A percentile compares a stretch with the other conserved stretches of the same genome.
These are phyloP conservation scores for Mormyrus hasselquistii DNA, from an alignment of 2,797 vertebrate genomes.

Conservation along the genomic window DNA sequence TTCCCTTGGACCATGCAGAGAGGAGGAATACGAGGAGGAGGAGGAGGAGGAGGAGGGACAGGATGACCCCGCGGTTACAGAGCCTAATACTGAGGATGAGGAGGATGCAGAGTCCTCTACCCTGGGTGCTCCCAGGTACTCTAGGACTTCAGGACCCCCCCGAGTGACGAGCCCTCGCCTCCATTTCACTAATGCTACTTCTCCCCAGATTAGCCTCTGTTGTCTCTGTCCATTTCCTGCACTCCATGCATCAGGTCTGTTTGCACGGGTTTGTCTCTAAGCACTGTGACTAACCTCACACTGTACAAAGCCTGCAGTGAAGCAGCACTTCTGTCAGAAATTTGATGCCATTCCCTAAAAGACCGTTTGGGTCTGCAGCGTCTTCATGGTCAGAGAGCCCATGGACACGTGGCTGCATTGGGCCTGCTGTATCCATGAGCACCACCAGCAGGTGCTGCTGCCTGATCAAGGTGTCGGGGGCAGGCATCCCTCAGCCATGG, in stretches of 20 bases:
- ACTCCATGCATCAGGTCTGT: not conserved
- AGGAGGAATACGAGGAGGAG: conserved; percentile 57
- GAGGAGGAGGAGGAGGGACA: conserved; percentile 47
- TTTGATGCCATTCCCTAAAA: not conserved
- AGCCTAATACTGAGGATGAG: conserved; percentile 58
- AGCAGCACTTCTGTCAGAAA: not conserved
- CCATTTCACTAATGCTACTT: not conserved
- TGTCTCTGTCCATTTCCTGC: not conserved
- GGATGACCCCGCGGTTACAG: conserved; percentile 54
- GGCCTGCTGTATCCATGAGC: not conserved
- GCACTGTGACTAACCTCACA: not conserved
- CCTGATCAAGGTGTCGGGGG: not conserved
- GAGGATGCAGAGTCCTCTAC: conserved; percentile 41
- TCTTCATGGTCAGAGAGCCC: not conserved
- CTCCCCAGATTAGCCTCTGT: not conserved
- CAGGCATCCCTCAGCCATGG: not conserved
- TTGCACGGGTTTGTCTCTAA: not conserved
- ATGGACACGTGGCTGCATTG: not conserved
- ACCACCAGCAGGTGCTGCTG: not conserved
- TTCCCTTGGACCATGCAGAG: conserved; percentile 39
- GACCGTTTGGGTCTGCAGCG: not conserved
- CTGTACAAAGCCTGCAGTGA: not conserved
- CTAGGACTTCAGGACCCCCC: conserved; percentile 32
- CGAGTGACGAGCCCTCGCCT: not conserved
- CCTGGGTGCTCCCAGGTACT: conserved; percentile 58